Base-by-base conservation (phyloP, 2,797 vertebrate genomes). In the Tauraco hartlaubi region DNA sequence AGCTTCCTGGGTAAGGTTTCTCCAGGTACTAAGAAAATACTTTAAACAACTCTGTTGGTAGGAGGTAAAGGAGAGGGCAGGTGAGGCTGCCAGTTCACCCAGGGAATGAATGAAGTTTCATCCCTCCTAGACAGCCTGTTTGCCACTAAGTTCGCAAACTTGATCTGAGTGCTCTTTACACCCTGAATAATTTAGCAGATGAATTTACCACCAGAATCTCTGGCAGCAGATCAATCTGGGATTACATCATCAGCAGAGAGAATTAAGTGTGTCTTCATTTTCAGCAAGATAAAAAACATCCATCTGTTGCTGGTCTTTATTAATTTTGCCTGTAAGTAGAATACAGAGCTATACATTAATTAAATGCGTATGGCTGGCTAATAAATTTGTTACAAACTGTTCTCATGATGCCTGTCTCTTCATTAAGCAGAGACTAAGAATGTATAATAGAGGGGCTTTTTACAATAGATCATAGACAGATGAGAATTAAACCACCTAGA, bases 331-430 rank as follows among this genome's bases (percentile, higher is more conserved):
- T 95, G 35, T 90, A 94, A 96, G 76, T 82, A 84, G 77, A 88
- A 88, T 73, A 63, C 35, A 81, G 76, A 80, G 66, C 64, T 93
- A 90, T 92, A 84, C 31, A 82, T 93, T 96, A 97, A 96, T 96
- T 96, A 94, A 97, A 94, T 88, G 61, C 80, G 90, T 94, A 86
- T 69, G 76, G 88, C 58, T 95, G 78, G 39, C 61, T 96, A 96
- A 97, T 93, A 95, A 94, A 95, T 85, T 66, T 88, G 21, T 78
- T 76, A 62, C 29, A 88, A 95, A 90, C 49, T 49, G 25, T 46
- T 94, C 63, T 94, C 79, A 66, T 33, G 62, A 92, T 78, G 79
- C 46, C 33, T 78, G 26, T 56, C 39, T 87, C 62, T 85, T 94
- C 79, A 78, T 92, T 93, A 92, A 87, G 44, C 7, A 69, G 72